phyloP scores from a whole-genome alignment of 2,113 vertebrate genomes.

The Sarotherodon lohbergeri region DNA sequence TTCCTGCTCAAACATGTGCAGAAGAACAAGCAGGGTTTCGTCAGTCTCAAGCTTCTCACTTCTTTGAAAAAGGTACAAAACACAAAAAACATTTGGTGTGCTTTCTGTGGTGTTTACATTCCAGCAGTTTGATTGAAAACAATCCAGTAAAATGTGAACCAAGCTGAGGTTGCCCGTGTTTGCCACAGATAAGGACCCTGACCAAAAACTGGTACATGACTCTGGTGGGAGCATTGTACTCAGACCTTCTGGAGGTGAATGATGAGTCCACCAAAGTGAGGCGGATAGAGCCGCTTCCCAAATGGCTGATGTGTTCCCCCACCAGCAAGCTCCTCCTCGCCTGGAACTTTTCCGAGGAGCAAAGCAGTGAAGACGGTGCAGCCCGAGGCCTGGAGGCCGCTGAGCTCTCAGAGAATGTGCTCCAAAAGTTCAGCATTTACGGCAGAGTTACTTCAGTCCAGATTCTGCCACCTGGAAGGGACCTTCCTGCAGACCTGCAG shows the following conservation, averaged over 20 bases:
- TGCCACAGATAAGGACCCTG: slow-evolving; percentile 74
- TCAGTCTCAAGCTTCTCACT: slow-evolving; percentile 50
- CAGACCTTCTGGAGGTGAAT: slow-evolving; percentile 75
- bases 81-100: background rate
- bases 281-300: slow-evolving; percentile 61
- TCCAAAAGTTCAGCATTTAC: slow-evolving; percentile 58
- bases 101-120: background rate
- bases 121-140: slow-evolving; percentile 2
- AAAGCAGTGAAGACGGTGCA: background rate
- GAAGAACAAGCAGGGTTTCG: slow-evolving; percentile 26
- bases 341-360: slow-evolving; percentile 65
- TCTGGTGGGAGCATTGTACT: slow-evolving; percentile 65
- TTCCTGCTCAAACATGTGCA: slow-evolving; percentile 49
- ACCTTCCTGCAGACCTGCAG: slow-evolving; percentile 70
- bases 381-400: background rate
- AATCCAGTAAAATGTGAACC: background rate
- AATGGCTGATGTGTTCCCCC: slow-evolving; percentile 67
- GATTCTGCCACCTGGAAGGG: slow-evolving; percentile 74
- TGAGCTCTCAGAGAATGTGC: slow-evolving; percentile 57
- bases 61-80: slow-evolving; percentile 23
- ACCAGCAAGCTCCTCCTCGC: slow-evolving; percentile 75
- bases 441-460: slow-evolving; percentile 64
- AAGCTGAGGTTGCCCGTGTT: background rate
- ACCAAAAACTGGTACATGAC: slow-evolving; percentile 77
- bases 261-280: slow-evolving; percentile 78